These are phyloP conservation scores for Oreochromis mossambicus DNA, from an alignment of 2,797 vertebrate species.

Conservation along the genomic window DNA sequence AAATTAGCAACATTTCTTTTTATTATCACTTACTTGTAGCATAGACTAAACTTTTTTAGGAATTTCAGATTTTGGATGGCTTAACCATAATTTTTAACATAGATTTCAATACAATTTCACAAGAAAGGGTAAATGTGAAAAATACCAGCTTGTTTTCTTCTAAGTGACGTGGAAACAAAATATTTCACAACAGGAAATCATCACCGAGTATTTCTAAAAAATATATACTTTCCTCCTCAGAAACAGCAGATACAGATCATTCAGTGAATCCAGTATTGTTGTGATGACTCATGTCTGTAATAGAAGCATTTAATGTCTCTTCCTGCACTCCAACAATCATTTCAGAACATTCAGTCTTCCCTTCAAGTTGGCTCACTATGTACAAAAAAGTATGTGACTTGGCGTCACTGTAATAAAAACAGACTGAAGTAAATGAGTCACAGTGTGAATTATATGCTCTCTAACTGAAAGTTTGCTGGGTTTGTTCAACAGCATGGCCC, in stretches of 20 bases:
- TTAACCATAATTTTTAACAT: neutral
- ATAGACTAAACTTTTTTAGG: neutral
- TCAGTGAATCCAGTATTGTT: neutral
- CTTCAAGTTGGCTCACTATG: neutral
- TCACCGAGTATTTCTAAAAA: neutral
- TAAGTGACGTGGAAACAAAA: neutral
- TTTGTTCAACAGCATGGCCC: slow-evolving; percentile 83
- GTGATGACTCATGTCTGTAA: slow-evolving; percentile 15
- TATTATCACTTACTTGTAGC: neutral
- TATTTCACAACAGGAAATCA: neutral
- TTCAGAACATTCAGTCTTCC: neutral
- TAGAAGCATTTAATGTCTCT: neutral
- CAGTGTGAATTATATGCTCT: neutral
- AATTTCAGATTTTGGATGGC: neutral
- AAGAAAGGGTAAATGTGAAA: neutral
- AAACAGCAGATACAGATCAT: neutral
- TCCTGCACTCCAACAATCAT: neutral
- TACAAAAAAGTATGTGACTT: neutral
- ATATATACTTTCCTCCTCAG: neutral
- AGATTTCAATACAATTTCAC: neutral
- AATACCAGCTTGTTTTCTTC: neutral
- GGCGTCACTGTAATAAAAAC: neutral
- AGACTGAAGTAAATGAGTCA: neutral
- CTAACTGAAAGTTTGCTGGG: neutral
- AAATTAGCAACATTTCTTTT: neutral